phyloP scores from a whole-genome alignment of 2,888 invertebrate genomes.

The Lithophane ornitopus region DNA sequence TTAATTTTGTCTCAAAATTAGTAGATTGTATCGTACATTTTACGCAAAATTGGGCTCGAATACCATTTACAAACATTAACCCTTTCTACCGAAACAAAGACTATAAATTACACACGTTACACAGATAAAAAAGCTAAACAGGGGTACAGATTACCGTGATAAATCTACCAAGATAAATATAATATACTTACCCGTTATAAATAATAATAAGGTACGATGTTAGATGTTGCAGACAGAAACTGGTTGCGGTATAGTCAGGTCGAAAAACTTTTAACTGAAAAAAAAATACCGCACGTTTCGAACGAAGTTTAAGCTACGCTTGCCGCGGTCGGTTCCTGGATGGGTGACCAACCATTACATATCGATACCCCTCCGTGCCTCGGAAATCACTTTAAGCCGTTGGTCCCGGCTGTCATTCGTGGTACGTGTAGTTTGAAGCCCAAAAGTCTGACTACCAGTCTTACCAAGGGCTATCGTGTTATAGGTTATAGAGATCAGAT shows the following conservation, averaged over 20 bases:
- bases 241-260: background rate
- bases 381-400: too few species aligned
- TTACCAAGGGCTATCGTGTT: too few species aligned
- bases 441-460: too few species aligned
- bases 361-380: too few species aligned
- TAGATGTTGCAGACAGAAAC: background rate
- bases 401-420: too few species aligned
- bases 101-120: slow-evolving; percentile 23
- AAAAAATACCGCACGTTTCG: too few species aligned
- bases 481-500: too few species aligned
- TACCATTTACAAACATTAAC: slow-evolving; percentile 10
- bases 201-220: slow-evolving; percentile 1
- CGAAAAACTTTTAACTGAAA: background rate
- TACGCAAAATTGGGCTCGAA: slow-evolving; percentile 15
- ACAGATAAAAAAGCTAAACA: slow-evolving; percentile 24
- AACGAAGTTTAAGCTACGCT: too few species aligned
- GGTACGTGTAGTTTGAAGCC: too few species aligned
- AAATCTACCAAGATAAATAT: slow-evolving; percentile 27
- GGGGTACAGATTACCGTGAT: slow-evolving; percentile 22
- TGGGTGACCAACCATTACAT: too few species aligned
- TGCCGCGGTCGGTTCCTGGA: too few species aligned
- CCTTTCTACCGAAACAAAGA: slow-evolving; percentile 32
- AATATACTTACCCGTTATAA: background rate
- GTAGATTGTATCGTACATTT: slow-evolving; percentile 4
- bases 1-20: slow-evolving; percentile 6